phyloP scores from a whole-genome alignment of 2,797 vertebrate species.

The Dermochelys coriacea region DNA sequence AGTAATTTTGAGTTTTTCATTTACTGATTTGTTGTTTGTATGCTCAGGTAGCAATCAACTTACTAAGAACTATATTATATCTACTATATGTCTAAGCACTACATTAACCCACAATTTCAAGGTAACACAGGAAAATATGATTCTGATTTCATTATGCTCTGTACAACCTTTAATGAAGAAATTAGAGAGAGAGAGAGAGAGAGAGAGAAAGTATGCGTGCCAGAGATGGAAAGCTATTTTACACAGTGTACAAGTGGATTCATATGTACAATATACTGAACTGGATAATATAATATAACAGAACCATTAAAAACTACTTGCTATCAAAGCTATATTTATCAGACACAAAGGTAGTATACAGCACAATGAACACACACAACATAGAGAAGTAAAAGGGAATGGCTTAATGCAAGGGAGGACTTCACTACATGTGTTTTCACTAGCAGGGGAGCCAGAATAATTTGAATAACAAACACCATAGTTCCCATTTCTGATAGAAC shows the following conservation, averaged over 20 bases:
- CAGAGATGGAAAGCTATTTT: conserved; percentile 2
- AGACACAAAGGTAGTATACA: conserved; percentile 12
- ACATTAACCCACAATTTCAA: conserved; percentile 51
- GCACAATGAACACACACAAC: conserved; percentile 12
- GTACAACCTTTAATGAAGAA: background rate
- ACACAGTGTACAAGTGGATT: background rate
- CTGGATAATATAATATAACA: background rate
- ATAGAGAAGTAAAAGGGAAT: background rate
- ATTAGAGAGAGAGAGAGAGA: background rate
- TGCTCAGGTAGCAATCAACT: conserved; percentile 4
- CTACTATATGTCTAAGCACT: background rate
- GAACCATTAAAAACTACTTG: conserved; percentile 30
- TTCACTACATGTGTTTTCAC: background rate
- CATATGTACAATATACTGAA: background rate
- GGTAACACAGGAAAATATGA: conserved; percentile 19
- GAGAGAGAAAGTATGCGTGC: background rate
- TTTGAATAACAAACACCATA: background rate
- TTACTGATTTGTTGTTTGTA: background rate
- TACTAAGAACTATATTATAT: background rate
- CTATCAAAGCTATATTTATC: conserved; percentile 35
- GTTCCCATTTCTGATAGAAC: background rate
- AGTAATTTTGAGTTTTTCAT: background rate
- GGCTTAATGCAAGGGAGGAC: background rate
- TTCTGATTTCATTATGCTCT: background rate
- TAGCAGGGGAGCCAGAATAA: background rate